Evolutionary conservation across 1,140 invertebrate species (phyloP), one percentile per base, ranked within the genome.

Genomic region (Apis florea): DNA sequence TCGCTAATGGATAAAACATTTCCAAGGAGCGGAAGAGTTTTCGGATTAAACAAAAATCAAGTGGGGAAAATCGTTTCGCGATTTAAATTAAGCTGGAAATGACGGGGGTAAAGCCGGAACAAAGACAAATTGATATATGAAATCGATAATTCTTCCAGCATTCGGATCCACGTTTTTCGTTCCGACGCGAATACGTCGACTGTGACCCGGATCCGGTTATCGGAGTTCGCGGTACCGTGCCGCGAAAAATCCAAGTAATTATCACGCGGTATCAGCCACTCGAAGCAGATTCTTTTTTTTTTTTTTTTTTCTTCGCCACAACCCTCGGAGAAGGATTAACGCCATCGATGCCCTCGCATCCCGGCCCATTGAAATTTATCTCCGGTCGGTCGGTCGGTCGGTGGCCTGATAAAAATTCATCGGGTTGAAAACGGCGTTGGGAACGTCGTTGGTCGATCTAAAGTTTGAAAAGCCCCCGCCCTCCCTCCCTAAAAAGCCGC

Each of bases 201-300:
- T n/a, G 19, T 67, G 73, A 75, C 71, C 72, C 11, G 67, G 19
- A 75, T 75, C 24, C 24, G 51, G 53, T 47, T 75, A 68, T 81
- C 71, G 63, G 40, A 54, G 31, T 40, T 40, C 21, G 11, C 19
- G 58, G 24, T 9, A 31, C 31, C 58, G 77, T 40, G 68, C 68
- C 68, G 31, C 63, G 71, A 74, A 75, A 81, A 75, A 75, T 81
- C 51, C 71, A 59, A 81, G 79, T 75, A 75, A 81, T 81, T 81
- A 75, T 68, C 79, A 81, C 19, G 31, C 40, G 63, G 59, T 81
- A 75, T 75, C 72, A 26, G 40, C 79, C 63, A 67, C 61, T 80
- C 67, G 71, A n/a, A 54, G 59, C 71, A 81, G 79, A 81, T 75
- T 61, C 24, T 12, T 67, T 31, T 75, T 61, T 61, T n/a, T 68